Evolutionary conservation across 2,888 invertebrate species (phyloP).

Genomic region (Cataglyphis rosenhaueri): DNA sequence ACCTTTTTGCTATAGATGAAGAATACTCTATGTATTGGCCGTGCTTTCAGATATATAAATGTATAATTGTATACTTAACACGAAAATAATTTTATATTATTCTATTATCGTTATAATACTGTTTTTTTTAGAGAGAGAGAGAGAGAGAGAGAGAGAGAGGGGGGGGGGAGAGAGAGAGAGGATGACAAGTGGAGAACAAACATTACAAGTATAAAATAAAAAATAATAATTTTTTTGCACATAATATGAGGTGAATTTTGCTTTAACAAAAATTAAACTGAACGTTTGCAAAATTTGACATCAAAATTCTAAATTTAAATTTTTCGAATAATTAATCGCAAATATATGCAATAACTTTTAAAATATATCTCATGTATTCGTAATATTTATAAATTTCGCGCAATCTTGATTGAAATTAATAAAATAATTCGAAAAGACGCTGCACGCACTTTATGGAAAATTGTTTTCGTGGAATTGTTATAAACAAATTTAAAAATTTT

Average conservation of each 20-base stretch:
- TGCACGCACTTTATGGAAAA: too few species aligned
- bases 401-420: background rate
- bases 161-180: background rate
- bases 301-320: background rate
- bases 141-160: background rate
- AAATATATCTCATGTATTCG: background rate
- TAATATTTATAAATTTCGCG: background rate
- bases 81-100: background rate
- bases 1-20: conserved; percentile 33
- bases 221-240: background rate
- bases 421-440: background rate
- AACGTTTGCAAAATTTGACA: background rate
- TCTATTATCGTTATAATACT: background rate
- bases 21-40: background rate
- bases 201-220: background rate
- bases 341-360: background rate
- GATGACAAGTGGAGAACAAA: background rate
- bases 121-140: background rate
- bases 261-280: background rate
- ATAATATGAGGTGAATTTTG: background rate
- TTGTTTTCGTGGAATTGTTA: too few species aligned
- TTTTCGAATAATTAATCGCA: background rate
- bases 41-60: background rate
- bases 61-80: background rate
- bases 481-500: conserved; percentile 19